Evolutionary conservation across 2,888 invertebrate genomes (phyloP), one percentile per base, ranked within the genome.

Genomic region (Ectobius pallidus): DNA sequence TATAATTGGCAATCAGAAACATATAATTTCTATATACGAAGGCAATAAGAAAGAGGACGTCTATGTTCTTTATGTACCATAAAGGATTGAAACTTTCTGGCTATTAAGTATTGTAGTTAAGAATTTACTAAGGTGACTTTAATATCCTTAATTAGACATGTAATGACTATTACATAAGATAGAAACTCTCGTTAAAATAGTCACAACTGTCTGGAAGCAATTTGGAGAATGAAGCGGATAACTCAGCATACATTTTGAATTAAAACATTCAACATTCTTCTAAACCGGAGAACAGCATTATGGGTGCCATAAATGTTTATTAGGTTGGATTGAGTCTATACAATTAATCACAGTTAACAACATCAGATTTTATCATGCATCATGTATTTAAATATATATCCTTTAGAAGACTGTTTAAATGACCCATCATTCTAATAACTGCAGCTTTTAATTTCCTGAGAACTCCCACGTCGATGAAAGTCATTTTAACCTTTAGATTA

Each of bases 221-320:
- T 58, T 32, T 30, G n/a, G n/a, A 58, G 58, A 32, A 30, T 14
- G 27, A 16, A 22, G 55, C 1, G 27, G 14, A 27, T 18, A 18
- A 20, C 49, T 3, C 2, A 52, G 14, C 1, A 1, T 52, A 52
- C 25, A 52, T 55, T 9, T 34, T 32, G n/a, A 25, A 58, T 30
- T 58, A 11, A 46, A 44, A 44, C 42, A 27, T 44, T 46, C 9
- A 18, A 30, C 22, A 25, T 18, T 65, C 27, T 18, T 25, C 25
- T 25, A 14, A 11, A 55, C 9, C 27, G 20, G 39, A 25, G 27
- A 27, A 65, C 65, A 65, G 14, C 18, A 30, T 46, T 65, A 65
- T 46, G 44, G 46, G 18, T 6, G 44, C 18, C 25, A 46, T 65
- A 65, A 65, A 65, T 44, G 65, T 65, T 65, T 65, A 65, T 44